Base-by-base conservation (phyloP, 2,797 vertebrate genomes). In the Tenualosa ilisha region DNA sequence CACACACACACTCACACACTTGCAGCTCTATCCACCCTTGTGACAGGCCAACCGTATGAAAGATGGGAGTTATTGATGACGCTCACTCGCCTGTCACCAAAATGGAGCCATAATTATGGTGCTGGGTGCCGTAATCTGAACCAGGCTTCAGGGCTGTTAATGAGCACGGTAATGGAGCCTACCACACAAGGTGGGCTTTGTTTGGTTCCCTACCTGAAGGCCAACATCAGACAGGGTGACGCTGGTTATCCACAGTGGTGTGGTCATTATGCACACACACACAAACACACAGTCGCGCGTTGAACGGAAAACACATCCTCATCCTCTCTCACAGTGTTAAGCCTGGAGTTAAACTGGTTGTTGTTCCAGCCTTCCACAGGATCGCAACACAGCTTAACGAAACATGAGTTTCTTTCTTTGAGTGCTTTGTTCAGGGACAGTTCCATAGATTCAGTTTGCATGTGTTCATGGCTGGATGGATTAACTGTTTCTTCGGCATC, bases 121-220 rank as follows among this genome's bases (percentile, higher is more conserved):
- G 88, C 87, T 85, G 85, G 54, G 49, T 79, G 72, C 40, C 9
- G 84, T 89, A 91, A 89, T 89, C 86, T 86, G 87, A 91, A 92
- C 90, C 92, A 93, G 91, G 93, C 92, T 91, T 87, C 87, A 85
- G 86, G 88, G 86, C 84, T 83, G 61, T 92, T 93, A 92, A 92
- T 92, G 91, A 93, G 89, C 89, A 90, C 85, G 86, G 87, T 89
- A 91, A 91, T 92, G 89, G 89, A 89, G 87, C 83, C 81, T 81
- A 91, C 91, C 91, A 91, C 89, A 93, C 90, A 93, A 91, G 86
- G 90, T 91, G 88, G 87, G 89, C 91, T 94, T 95, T 93, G 92
- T 94, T 88, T 92, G 86, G 49, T 79, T 81, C 88, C 88, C 91
- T 91, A 93, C 94, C 92, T 94, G 89, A 91, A 88, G 90, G 89